phyloP scores from a whole-genome alignment of 2,797 vertebrate species.

The Iguana delicatissima region DNA sequence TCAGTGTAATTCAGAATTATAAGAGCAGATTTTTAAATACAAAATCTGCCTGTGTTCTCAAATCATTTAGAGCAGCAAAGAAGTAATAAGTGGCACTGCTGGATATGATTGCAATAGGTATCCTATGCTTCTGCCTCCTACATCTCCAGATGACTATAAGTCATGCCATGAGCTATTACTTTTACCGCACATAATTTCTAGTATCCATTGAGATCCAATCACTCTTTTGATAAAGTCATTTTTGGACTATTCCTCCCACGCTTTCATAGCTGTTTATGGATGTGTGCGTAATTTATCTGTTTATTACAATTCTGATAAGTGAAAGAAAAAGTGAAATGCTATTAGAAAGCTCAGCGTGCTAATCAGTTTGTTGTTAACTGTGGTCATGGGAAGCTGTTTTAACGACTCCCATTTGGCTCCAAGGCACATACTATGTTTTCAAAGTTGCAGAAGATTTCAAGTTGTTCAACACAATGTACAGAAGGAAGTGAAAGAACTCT shows the following conservation, averaged over 20 bases:
- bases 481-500: neutral
- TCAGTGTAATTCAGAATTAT: constrained; percentile 58
- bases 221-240: constrained; percentile 69
- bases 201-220: constrained; percentile 75
- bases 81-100: constrained; percentile 74
- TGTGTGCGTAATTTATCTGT: constrained; percentile 75
- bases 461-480: neutral
- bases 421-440: constrained; percentile 53
- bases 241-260: constrained; percentile 68
- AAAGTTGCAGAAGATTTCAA: constrained; percentile 44
- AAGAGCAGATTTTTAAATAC: constrained; percentile 52
- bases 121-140: constrained; percentile 65
- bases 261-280: constrained; percentile 70
- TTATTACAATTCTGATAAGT: constrained; percentile 75
- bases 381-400: constrained; percentile 63
- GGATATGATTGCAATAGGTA: constrained; percentile 64
- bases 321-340: constrained; percentile 71
- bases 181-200: constrained; percentile 74
- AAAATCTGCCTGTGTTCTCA: constrained; percentile 37
- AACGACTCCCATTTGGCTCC: constrained; percentile 53
- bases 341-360: constrained; percentile 75
- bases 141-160: constrained; percentile 68
- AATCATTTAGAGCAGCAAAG: constrained; percentile 70
- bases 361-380: constrained; percentile 75
- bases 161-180: constrained; percentile 75